Conservation (phyloP, 2,888 invertebrate genomes). For the Noctua fimbriata region DNA sequence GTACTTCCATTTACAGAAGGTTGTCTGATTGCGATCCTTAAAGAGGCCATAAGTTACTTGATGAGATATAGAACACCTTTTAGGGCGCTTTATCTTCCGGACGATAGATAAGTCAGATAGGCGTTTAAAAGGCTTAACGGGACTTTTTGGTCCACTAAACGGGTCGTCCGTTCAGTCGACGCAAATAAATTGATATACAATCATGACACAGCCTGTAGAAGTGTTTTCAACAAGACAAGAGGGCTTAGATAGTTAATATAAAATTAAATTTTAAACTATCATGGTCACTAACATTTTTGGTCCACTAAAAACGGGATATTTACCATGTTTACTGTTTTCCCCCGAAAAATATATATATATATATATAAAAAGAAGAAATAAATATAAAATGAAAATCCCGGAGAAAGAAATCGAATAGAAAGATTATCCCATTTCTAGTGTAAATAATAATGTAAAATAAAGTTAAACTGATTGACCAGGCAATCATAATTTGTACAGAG, state of each 20-base stretch:
- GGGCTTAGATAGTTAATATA: neutral
- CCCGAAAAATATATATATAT: no score
- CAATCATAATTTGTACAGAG: neutral
- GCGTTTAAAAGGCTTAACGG: conserved; percentile 2
- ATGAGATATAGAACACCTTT: conserved; percentile 36
- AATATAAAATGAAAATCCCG: no score
- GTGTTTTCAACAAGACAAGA: no score
- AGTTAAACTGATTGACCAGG: neutral
- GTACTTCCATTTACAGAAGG: conserved; percentile 26
- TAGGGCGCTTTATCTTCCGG: conserved; percentile 38
- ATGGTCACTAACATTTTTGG: no score
- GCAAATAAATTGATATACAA: neutral
- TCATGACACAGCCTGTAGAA: neutral
- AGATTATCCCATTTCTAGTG: no score
- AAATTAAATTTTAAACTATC: no score
- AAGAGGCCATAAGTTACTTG: conserved; percentile 23
- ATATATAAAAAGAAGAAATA: no score
- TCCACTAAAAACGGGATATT: no score
- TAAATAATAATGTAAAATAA: no score
- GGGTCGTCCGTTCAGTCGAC: neutral
- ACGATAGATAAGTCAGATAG: conserved; percentile 31
- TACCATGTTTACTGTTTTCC: no score
- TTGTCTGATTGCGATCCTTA: conserved; percentile 29
- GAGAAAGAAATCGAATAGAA: no score
- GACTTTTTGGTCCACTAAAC: neutral